phyloP scores from a whole-genome alignment of 1,140 invertebrate genomes.

The Aphelenchoides fujianensis region DNA sequence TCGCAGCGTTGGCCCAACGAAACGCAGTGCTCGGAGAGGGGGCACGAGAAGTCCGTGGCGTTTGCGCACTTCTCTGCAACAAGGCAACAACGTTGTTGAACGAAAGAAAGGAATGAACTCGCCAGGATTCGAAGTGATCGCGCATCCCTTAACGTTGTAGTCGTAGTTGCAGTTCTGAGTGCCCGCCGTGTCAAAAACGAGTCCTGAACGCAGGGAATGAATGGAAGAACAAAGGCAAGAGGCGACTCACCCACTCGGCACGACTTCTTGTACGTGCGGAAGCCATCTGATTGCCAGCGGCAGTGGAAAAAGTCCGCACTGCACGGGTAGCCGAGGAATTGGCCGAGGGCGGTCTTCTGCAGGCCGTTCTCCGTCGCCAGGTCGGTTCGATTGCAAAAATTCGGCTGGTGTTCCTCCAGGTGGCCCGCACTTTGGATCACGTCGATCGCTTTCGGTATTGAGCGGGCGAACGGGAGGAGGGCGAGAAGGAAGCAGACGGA shows the following conservation, averaged over 20 bases:
- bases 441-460: conserved; percentile 35
- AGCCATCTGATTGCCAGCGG: conserved; percentile 60
- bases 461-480: too few relatives aligned
- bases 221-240: background rate
- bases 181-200: conserved; percentile 56
- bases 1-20: conserved; percentile 53
- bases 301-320: conserved; percentile 60
- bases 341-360: conserved; percentile 47
- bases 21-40: conserved; percentile 56
- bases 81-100: conserved; percentile 19
- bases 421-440: conserved; percentile 27
- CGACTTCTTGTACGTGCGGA: conserved; percentile 53
- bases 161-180: conserved; percentile 62
- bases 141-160: conserved; percentile 60
- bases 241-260: conserved; percentile 45
- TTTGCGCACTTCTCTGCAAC: conserved; percentile 52
- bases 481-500: too few relatives aligned
- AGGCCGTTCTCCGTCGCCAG: conserved; percentile 43
- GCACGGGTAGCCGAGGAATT: conserved; percentile 58
- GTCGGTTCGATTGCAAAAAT: conserved; percentile 52
- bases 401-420: conserved; percentile 39
- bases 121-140: conserved; percentile 39
- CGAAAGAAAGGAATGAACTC: conserved; percentile 7
- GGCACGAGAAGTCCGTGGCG: conserved; percentile 53
- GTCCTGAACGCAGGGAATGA: conserved; percentile 30